Base-by-base conservation (phyloP, 2,113 vertebrate genomes). In the Macrotis lagotis region DNA sequence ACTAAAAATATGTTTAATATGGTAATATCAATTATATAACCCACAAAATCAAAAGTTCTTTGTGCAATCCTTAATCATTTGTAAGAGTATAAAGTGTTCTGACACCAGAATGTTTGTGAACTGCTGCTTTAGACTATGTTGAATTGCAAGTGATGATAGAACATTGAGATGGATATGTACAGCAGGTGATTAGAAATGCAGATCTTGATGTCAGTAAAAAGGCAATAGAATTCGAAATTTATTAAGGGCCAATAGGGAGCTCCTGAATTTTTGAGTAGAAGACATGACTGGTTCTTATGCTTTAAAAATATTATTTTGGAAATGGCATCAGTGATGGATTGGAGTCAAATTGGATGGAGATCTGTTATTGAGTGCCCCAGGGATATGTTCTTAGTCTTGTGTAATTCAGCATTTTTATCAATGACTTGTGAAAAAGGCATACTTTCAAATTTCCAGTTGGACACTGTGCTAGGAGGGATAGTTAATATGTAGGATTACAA, bases 401-500 rank as follows among this genome's bases (percentile, higher is more conserved):
- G 37, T 83, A 83, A 83, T 83, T 83, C 66, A 83, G 24, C 66
- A 83, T 83, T 83, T 83, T 83, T 83, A 83, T 83, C 66, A 83
- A 83, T 83, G 66, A 83, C 66, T 83, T 83, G n/a, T 83, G 24
- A 83, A 66, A 66, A 83, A 83, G n/a, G 66, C n/a, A 83, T 83
- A n/a, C 66, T 83, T 83, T 83, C 66, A 83, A 83, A 83, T 44
- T 83, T 83, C 66, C 66, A 83, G 66, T n/a, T 83, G 66, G 66
- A 83, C 66, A 83, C n/a, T 83, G n/a, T 83, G 66, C 66, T 83
- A n/a, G 66, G 66, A 83, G n/a, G 66, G 66, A 83, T 44, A 83
- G 66, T 83, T 83, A 83, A 83, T 83, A 83, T 83, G 66, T 83
- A 83, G n/a, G 66, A 83, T 83, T 83, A 83, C 66, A 83, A 44